Conservation (phyloP, 2,797 vertebrate genomes). For the Vultur gryphus region DNA sequence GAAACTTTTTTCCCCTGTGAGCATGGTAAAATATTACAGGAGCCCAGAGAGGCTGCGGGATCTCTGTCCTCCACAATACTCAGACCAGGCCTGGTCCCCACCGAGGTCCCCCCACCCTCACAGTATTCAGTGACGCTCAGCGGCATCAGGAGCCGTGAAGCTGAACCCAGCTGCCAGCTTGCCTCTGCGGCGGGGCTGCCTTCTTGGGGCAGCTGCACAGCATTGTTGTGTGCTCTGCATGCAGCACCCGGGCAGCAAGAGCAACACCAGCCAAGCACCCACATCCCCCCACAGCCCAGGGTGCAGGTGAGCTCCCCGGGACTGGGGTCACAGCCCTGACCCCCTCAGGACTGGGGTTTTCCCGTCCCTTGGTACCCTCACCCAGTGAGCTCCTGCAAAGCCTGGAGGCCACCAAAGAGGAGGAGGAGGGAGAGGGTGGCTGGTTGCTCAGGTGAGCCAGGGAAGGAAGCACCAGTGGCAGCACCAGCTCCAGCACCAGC, state of each 20-base stretch:
- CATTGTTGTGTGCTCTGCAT: background rate
- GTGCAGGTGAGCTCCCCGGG: background rate
- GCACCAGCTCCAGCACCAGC: background rate
- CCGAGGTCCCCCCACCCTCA: background rate
- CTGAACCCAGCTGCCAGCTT: background rate
- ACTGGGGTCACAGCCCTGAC: background rate
- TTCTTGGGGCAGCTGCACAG: background rate
- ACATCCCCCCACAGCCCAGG: rapidly evolving
- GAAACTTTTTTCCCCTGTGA: background rate
- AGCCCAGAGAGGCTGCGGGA: background rate
- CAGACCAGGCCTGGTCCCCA: background rate
- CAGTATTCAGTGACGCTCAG: background rate
- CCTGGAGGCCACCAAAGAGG: rapidly evolving
- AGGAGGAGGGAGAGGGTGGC: background rate
- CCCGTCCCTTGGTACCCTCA: background rate
- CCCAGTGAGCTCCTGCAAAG: background rate
- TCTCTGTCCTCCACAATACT: background rate
- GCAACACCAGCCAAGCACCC: background rate
- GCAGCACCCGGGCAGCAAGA: background rate
- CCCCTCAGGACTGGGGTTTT: rapidly evolving
- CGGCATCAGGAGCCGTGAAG: background rate
- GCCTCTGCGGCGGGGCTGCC: background rate
- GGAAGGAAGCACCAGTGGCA: background rate
- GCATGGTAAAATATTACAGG: background rate
- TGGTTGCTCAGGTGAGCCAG: background rate